Percentiles rank a stretch among this genome's conserved stretches.
Evolutionary conservation across 1,140 invertebrate species (phyloP).

Genomic region (Sminthurinus signatus): DNA sequence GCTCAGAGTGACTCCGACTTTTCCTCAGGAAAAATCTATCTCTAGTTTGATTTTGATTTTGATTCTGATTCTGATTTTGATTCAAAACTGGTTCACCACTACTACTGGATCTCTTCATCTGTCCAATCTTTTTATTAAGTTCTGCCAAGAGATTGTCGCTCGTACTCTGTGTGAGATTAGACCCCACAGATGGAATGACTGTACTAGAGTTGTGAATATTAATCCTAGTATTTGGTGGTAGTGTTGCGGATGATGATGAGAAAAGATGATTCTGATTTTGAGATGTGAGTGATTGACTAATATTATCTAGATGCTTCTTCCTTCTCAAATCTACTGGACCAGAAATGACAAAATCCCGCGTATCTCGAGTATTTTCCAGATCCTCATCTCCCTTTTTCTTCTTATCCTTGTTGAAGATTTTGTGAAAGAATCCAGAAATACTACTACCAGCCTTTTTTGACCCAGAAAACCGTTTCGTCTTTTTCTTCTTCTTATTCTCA

Average conservation of each 20-base stretch:
- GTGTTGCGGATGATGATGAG: neutral
- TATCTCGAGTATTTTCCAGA: too few species aligned
- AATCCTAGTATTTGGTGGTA: neutral
- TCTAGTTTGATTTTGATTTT: too few species aligned
- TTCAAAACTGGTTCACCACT: neutral
- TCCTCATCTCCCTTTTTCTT: slow-evolving; percentile 18
- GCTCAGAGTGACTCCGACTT: neutral
- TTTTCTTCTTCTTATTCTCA: neutral
- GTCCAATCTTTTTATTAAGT: slow-evolving; percentile 24
- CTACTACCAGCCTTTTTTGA: neutral
- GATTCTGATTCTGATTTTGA: too few species aligned
- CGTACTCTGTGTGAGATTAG: slow-evolving; percentile 16
- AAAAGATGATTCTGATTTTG: too few species aligned
- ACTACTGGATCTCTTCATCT: slow-evolving; percentile 15
- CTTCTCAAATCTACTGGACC: slow-evolving; percentile 36
- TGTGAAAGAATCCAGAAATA: slow-evolving; percentile 30
- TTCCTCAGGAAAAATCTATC: neutral
- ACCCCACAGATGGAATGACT: slow-evolving; percentile 20
- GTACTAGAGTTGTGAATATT: too few species aligned
- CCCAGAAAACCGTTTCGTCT: slow-evolving; percentile 1
- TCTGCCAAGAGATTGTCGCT: slow-evolving; percentile 30
- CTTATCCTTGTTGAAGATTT: slow-evolving; percentile 34
- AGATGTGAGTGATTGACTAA: too few species aligned
- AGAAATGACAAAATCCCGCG: slow-evolving; percentile 25
- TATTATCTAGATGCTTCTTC: too few species aligned